Base-by-base conservation (phyloP, 2,797 vertebrate species). In the Pagetopsis macropterus region DNA sequence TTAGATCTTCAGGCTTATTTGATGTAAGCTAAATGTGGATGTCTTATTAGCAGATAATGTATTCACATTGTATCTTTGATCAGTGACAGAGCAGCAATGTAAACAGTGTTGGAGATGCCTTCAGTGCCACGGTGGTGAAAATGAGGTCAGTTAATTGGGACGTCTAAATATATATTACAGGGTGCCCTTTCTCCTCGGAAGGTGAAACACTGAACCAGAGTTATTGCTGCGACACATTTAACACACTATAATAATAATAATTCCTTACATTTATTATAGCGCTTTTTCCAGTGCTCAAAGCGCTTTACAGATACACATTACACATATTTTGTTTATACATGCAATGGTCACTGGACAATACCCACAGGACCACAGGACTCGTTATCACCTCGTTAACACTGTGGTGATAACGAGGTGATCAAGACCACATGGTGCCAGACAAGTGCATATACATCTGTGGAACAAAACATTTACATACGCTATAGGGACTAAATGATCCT, bases 81-180 rank as follows among this genome's bases (percentile, higher is more conserved):
- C 77, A 73, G 77, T 61, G 67, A 75, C 52, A 40, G 67, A 75
- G 75, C 43, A 27, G 48, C 41, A 21, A 55, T 70, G 80, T 85
- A 84, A 88, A 91, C 84, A 89, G 78, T 65, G 60, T 31, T 16
- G 40, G 66, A 86, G 79, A 83, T 70, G 81, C 73, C 82, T 77
- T 81, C 37, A 69, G 78, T 82, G 85, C 72, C 79, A 84, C 16
- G 23, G 70, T 66, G 85, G 82, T 79, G 79, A 86, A 92, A 95
- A 94, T 5, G 81, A 94, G 94, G 93, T 81, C 94, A 92, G 82
- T 71, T 95, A 95, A 94, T 91, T 94, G 92, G 95, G 89, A 88
- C 95, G 40, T 86, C 92, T 95, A 95, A 94, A 94, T 94, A 93
- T 94, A 94, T 88, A 89, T 92, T 81, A 71, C 72, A 81, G 72